These are phyloP conservation scores for Macropus fuliginosus DNA, from an alignment of 2,797 vertebrate genomes.

Conservation along the genomic window DNA sequence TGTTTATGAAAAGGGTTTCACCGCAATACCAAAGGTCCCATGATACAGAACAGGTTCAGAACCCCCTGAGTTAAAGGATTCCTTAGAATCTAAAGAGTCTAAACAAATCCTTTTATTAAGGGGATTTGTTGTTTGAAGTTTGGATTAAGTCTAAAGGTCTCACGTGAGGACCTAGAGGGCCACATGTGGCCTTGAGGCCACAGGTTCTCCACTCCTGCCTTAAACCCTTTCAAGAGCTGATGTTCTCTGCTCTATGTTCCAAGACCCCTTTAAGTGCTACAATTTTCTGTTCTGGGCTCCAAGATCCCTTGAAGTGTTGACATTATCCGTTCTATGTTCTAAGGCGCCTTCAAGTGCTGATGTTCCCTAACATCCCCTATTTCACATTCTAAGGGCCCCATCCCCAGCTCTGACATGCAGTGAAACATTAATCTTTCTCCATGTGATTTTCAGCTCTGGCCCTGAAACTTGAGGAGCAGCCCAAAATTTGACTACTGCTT, in stretches of 20 bases:
- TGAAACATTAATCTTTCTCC: neutral
- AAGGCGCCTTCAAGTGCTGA: neutral
- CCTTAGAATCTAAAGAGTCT: neutral
- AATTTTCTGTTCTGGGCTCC: neutral
- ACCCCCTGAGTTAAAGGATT: neutral
- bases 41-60: neutral
- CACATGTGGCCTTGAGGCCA: too few relatives aligned
- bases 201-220: too few relatives aligned
- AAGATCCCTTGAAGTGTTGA: neutral
- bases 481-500: neutral
- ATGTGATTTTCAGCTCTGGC: conserved; percentile 38
- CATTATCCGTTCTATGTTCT: too few relatives aligned
- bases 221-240: too few relatives aligned
- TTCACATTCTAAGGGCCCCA: neutral
- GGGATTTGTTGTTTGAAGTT: too few relatives aligned
- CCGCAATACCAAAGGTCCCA: neutral
- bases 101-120: too few relatives aligned
- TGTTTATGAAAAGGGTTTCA: neutral
- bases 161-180: too few relatives aligned
- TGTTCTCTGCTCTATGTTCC: too few relatives aligned
- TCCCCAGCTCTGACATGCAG: neutral
- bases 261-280: neutral
- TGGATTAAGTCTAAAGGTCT: too few relatives aligned
- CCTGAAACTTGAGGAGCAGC: conserved; percentile 51
- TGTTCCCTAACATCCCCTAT: neutral